Evolutionary conservation across 2,888 invertebrate species (phyloP), one percentile per base, ranked within the genome.

Genomic region (Spodoptera picta): DNA sequence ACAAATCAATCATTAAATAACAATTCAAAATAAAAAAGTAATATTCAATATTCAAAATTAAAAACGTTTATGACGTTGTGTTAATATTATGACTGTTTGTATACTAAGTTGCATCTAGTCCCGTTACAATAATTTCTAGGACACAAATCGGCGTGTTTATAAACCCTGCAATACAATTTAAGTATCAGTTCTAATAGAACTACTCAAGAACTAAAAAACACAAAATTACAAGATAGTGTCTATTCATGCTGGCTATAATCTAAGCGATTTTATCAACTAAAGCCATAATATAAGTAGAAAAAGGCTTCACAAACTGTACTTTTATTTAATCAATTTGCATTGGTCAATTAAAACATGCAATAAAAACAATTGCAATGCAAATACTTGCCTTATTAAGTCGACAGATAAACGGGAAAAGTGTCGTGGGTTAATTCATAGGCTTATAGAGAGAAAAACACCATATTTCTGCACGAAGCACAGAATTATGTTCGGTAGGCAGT

Each of bases 351-450:
- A 67, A 77, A 78, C 76, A 77, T 81, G 74, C 75, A 75, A 65
- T 80, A 73, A 79, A 77, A 78, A 79, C 80, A 82, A 83, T 85
- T 80, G 79, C 71, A 63, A 85, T 85, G 83, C 83, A 84, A 85
- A 85, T 85, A 78, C 79, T 76, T 76, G 75, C 77, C 79, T 82
- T 83, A 80, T 82, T 81, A 83, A 83, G 78, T 77, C 77, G 73
- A 83, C 80, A 79, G 79, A 79, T 82, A 77, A 79, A 78, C 66
- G 65, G 72, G 67, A 69, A 66, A 65, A 46, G 68, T 50, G 53
- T 36, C 48, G 45, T 41, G 65, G 27, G 48, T 6, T 31, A 75
- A 80, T 70, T 44, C 31, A 68, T 47, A 65, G 66, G 67, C 41
- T 7, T 36, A 36, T 5, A 36, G 36, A 36, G 36, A 36, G 36